Base-by-base conservation (phyloP, 2,888 invertebrate genomes). In the Cremastinae sp. region DNA sequence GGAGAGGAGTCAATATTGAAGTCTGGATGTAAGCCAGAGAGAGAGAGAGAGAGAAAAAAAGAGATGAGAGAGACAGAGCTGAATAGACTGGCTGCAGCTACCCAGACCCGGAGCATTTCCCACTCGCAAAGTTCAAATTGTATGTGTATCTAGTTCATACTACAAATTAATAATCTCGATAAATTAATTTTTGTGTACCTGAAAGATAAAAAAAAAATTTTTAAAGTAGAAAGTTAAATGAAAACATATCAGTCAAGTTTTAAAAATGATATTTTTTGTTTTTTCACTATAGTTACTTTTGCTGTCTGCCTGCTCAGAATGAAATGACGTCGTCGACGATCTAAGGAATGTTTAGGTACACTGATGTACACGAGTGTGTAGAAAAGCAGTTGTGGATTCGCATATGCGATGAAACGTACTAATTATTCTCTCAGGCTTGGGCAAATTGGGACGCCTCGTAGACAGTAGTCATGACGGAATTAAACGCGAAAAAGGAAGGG, bases 1-100 rank as follows among this genome's bases (percentile, higher is more conserved):
- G 51, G 16, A 61, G 39, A 12, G 51, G 61, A 66, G 77, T 77
- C 77, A 77, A 77, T 71, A 77, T 77, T 74, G 65, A 58, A 74
- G 64, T 66, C 70, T 61, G 77, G 65, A 74, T 61, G 61, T 66
- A 74, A 62, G 74, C 70, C 70, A 74, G 75, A 41, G 66, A n/a
- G n/a, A n/a, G n/a, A n/a, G n/a, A n/a, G n/a, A n/a, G n/a, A n/a
- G n/a, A n/a, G n/a, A n/a, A n/a, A n/a, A n/a, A n/a, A n/a, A n/a
- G n/a, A n/a, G n/a, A n/a, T n/a, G n/a, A n/a, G n/a, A n/a, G n/a
- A n/a, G n/a, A n/a, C n/a, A 37, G 39, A 41, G 53, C 66, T 72
- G 66, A 66, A 68, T 62, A 56, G 66, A 71, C 66, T 75, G n/a
- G n/a, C 61, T 10, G 28, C 41, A n/a, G 35, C 56, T 28, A 45